A percentile compares a stretch with the other conserved stretches of the same genome.
phyloP scores from a whole-genome alignment of 2,888 invertebrate species.

The Laothoe populi region DNA sequence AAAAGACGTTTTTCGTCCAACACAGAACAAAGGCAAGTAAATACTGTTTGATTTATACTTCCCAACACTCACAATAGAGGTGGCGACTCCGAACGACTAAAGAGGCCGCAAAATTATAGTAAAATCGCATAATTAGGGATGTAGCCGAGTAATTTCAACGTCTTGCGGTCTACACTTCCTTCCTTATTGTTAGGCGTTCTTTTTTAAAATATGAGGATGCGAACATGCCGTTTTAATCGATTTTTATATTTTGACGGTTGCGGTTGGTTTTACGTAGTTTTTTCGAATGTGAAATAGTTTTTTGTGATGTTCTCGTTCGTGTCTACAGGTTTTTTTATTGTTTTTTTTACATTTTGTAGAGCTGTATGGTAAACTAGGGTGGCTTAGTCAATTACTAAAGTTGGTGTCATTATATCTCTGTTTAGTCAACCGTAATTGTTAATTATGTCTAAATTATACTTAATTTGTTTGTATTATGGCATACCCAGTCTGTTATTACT shows the following conservation, averaged over 20 bases:
- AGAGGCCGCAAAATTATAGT: slow-evolving; percentile 78
- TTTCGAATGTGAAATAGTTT: slow-evolving; percentile 37
- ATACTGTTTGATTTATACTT: slow-evolving; percentile 76
- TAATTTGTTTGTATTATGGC: background rate
- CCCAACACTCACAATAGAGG: slow-evolving; percentile 62
- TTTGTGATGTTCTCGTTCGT: slow-evolving; percentile 33
- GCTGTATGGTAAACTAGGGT: background rate
- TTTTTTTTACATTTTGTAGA: background rate
- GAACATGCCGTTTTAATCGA: slow-evolving; percentile 69
- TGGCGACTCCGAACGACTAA: slow-evolving; percentile 69
- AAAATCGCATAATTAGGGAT: slow-evolving; percentile 78
- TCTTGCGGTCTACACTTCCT: slow-evolving; percentile 80
- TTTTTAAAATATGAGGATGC: slow-evolving; percentile 56
- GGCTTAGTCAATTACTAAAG: background rate
- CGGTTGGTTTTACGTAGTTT: slow-evolving; percentile 62
- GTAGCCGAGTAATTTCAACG: slow-evolving; percentile 67
- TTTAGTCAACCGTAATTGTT: background rate
- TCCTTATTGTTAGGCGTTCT: slow-evolving; percentile 70
- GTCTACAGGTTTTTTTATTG: slow-evolving; percentile 11
- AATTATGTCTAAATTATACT: slow-evolving; percentile 7
- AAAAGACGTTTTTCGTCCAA: slow-evolving; percentile 59
- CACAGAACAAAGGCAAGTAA: slow-evolving; percentile 55
- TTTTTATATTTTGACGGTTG: slow-evolving; percentile 80
- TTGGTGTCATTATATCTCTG: background rate
- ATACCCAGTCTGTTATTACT: no score